Conservation (phyloP, 2,888 invertebrate species). For the Lamellibrachia columna region DNA sequence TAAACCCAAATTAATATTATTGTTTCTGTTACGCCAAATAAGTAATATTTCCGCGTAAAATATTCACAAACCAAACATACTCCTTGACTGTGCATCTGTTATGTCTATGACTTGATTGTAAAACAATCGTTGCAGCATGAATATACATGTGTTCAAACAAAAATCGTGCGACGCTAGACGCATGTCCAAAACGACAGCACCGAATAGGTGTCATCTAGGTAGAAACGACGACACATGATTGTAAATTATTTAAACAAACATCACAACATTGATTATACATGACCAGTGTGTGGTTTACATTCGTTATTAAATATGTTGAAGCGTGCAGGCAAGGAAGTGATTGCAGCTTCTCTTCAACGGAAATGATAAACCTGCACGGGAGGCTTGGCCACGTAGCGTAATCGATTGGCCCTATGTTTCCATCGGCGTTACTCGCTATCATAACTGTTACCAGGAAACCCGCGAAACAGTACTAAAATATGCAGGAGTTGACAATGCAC, state of each 20-base stretch:
- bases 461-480: neutral
- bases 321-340: neutral
- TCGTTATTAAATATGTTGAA: neutral
- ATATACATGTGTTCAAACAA: neutral
- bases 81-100: neutral
- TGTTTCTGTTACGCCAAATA: neutral
- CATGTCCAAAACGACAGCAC: neutral
- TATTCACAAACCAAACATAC: neutral
- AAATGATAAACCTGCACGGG: neutral
- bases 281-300: neutral
- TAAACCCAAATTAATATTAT: neutral
- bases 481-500: neutral
- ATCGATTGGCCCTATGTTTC: neutral
- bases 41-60: too few species aligned
- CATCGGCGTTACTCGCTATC: neutral
- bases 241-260: neutral
- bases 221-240: neutral
- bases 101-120: neutral
- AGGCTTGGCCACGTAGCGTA: neutral
- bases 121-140: neutral
- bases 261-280: neutral
- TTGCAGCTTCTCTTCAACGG: neutral
- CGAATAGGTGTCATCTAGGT: neutral
- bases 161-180: neutral
- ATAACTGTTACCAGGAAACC: neutral